Percentiles rank a stretch among this genome's conserved stretches.
These are phyloP conservation scores for Heliconius ethilla DNA, from an alignment of 2,888 invertebrate species.

Conservation along the genomic window DNA sequence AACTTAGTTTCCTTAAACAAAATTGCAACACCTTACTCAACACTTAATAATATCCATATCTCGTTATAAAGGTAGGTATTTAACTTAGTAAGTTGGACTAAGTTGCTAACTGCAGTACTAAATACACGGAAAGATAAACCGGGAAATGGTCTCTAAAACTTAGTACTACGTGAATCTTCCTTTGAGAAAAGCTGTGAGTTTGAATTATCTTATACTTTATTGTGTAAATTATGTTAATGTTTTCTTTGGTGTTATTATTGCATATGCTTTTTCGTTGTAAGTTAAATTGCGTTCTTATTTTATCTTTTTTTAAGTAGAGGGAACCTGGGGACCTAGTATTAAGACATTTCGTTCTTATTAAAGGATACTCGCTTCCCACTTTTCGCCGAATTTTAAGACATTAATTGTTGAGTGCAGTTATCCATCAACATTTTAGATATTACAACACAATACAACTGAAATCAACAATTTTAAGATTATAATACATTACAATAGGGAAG, in stretches of 20 bases:
- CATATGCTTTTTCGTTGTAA: neutral
- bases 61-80: conserved; percentile 35
- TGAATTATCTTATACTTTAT: conserved; percentile 5
- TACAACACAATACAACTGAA: too few relatives aligned
- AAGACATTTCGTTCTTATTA: neutral
- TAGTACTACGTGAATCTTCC: conserved; percentile 26
- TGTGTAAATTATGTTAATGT: neutral
- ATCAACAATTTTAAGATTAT: too few relatives aligned
- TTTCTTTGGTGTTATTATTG: neutral
- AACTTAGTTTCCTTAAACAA: conserved; percentile 9
- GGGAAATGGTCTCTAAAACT: conserved; percentile 40
- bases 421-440: too few relatives aligned
- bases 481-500: neutral
- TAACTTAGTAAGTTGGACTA: conserved; percentile 38
- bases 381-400: neutral
- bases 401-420: neutral
- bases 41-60: conserved; percentile 41
- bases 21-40: conserved; percentile 38
- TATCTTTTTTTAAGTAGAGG: neutral
- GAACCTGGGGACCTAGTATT: neutral
- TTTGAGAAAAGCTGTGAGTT: conserved; percentile 29
- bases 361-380: neutral
- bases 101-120: conserved; percentile 38
- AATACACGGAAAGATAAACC: conserved; percentile 43
- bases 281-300: neutral